These are phyloP conservation scores for Plecturocebus donacophilus DNA, from an alignment of 2,113 vertebrate species.

Conservation along the genomic window DNA sequence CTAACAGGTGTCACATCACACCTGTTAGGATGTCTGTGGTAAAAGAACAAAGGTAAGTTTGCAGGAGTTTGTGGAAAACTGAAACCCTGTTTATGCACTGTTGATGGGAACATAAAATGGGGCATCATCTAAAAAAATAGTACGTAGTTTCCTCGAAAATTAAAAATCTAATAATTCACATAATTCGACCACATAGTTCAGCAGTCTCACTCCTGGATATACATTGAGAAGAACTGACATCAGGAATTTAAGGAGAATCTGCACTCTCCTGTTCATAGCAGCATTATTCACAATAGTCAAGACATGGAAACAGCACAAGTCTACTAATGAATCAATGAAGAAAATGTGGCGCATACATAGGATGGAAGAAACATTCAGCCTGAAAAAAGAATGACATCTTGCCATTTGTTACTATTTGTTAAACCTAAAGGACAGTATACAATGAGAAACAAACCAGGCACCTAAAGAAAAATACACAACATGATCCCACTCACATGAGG, in stretches of 20 bases:
- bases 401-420: neutral
- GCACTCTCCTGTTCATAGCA: neutral
- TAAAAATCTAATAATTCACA: neutral
- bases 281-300: neutral
- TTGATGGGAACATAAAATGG: neutral
- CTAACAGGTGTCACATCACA: neutral
- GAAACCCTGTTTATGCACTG: neutral
- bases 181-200: neutral
- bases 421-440: neutral
- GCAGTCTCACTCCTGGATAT: neutral
- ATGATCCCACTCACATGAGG: neutral
- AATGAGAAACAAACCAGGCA: neutral
- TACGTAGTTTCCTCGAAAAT: neutral
- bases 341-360: neutral
- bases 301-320: neutral
- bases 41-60: neutral
- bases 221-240: neutral
- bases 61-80: neutral
- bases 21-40: neutral
- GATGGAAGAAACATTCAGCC: neutral
- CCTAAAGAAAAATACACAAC: neutral
- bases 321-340: neutral
- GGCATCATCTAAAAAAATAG: neutral
- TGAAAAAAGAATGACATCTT: neutral
- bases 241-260: neutral